A percentile compares a stretch with the other conserved stretches of the same genome.
Evolutionary conservation across 2,797 vertebrate genomes (phyloP).

Genomic region (Arrhamphus sclerolepis): DNA sequence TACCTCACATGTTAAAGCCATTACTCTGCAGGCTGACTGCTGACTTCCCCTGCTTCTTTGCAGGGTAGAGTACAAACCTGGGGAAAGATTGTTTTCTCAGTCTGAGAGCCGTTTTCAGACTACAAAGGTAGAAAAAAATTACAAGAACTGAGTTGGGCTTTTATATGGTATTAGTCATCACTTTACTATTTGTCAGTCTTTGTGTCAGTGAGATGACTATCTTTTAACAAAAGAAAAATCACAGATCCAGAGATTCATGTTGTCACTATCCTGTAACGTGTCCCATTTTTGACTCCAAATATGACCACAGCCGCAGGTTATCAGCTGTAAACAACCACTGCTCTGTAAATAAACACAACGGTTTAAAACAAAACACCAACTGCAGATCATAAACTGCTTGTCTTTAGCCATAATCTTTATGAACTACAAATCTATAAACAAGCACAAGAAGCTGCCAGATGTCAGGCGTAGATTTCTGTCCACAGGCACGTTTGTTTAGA

Average conservation of each 20-base stretch:
- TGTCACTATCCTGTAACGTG: slow-evolving; percentile 30
- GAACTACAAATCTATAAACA: slow-evolving; percentile 43
- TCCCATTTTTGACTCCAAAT: slow-evolving; percentile 28
- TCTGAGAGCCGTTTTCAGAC: slow-evolving; percentile 55
- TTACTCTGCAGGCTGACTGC: slow-evolving; percentile 50
- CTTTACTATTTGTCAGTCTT: slow-evolving; percentile 25
- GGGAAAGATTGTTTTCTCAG: slow-evolving; percentile 10
- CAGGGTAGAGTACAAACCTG: slow-evolving; percentile 15
- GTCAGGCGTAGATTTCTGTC: slow-evolving; percentile 33
- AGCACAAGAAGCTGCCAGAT: slow-evolving; percentile 45
- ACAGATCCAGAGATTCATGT: slow-evolving; percentile 3
- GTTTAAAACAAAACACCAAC: slow-evolving; percentile 48
- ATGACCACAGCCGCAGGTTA: slow-evolving; percentile 26
- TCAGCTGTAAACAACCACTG: slow-evolving; percentile 51
- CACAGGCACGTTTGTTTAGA: slow-evolving; percentile 32
- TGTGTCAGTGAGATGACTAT: slow-evolving; percentile 30
- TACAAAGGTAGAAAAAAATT: slow-evolving; percentile 41
- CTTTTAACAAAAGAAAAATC: slow-evolving; percentile 35
- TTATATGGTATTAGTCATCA: slow-evolving; percentile 30
- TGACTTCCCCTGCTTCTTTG: slow-evolving; percentile 32
- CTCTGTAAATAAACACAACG: slow-evolving; percentile 58
- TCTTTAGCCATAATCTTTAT: slow-evolving; percentile 19
- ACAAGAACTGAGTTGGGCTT: slow-evolving; percentile 30
- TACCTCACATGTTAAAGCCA: slow-evolving; percentile 67
- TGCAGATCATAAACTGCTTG: slow-evolving; percentile 37